A percentile compares a stretch with the other conserved stretches of the same genome.
phyloP scores from a whole-genome alignment of 2,797 vertebrate genomes.

The Acanthopagrus latus region DNA sequence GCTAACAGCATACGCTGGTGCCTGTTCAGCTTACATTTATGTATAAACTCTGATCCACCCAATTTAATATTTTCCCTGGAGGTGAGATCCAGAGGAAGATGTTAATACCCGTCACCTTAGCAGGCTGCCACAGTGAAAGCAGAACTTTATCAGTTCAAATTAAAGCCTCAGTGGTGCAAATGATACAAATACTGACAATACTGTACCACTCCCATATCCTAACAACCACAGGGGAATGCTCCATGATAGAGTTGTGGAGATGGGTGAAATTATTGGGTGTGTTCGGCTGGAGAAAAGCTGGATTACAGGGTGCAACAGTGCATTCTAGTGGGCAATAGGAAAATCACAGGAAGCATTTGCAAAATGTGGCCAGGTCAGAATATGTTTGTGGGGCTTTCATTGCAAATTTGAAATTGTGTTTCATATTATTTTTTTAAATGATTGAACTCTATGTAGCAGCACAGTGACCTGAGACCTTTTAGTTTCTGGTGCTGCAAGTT shows the following conservation, averaged over 20 bases:
- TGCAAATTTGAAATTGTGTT: background rate
- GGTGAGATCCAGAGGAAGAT: constrained; percentile 53
- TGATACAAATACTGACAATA: constrained; percentile 61
- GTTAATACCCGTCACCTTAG: constrained; percentile 63
- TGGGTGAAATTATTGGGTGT: constrained; percentile 61
- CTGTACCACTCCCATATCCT: constrained; percentile 57
- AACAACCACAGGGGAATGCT: constrained; percentile 59
- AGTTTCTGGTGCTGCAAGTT: background rate
- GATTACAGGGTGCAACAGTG: constrained; percentile 77
- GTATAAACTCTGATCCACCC: constrained; percentile 64
- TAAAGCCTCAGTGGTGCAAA: constrained; percentile 56
- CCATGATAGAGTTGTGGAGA: constrained; percentile 60
- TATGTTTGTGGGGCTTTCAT: constrained; percentile 4
- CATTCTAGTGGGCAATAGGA: constrained; percentile 68
- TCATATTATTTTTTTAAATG: no score
- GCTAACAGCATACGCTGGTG: constrained; percentile 16
- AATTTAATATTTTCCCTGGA: constrained; percentile 58
- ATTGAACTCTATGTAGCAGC: background rate
- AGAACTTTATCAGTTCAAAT: constrained; percentile 67
- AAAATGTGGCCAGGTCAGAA: background rate
- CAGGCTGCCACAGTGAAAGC: constrained; percentile 42
- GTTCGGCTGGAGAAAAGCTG: constrained; percentile 36
- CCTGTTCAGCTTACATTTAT: constrained; percentile 65
- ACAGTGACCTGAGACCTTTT: background rate
- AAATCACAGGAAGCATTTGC: constrained; percentile 18